phyloP scores from a whole-genome alignment of 2,113 vertebrate genomes.

The Mobula hypostoma region DNA sequence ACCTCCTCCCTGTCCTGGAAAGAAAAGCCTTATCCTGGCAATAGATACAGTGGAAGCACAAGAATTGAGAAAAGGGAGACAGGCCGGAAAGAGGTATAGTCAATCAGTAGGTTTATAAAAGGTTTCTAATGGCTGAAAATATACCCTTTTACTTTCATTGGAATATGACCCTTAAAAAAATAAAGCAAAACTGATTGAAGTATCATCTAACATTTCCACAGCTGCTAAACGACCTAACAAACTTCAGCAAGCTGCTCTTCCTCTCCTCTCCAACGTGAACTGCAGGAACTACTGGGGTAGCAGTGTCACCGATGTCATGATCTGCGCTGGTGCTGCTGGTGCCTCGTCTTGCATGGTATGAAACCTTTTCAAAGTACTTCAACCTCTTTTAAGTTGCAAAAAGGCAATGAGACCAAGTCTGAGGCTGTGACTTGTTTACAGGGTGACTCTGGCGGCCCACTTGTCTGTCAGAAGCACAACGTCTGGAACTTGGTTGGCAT shows the following conservation, averaged over 20 bases:
- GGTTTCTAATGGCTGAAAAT: too few species aligned
- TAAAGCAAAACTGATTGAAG: not conserved
- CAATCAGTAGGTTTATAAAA: too few species aligned
- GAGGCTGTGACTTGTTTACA: conserved; percentile 38
- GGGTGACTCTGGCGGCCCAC: conserved; percentile 60
- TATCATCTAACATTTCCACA: conserved; percentile 44
- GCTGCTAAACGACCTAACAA: conserved; percentile 57
- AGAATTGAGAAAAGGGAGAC: too few species aligned
- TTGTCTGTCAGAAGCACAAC: conserved; percentile 56
- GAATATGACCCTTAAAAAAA: not conserved
- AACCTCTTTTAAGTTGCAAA: not conserved
- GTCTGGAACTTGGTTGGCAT: conserved; percentile 61
- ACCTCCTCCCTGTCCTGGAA: too few species aligned
- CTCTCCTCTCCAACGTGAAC: conserved; percentile 60
- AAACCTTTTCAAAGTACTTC: not conserved
- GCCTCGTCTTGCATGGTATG: conserved; percentile 75
- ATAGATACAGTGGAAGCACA: too few species aligned
- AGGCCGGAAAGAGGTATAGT: too few species aligned
- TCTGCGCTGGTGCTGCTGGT: conserved; percentile 71
- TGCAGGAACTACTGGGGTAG: conserved; percentile 66
- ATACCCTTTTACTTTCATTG: not conserved
- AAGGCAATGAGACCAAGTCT: not conserved
- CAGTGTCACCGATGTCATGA: conserved; percentile 59
- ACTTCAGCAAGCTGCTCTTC: conserved; percentile 71
- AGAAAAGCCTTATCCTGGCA: too few species aligned